Conservation (phyloP, 2,113 vertebrate genomes). For the Bubo blakistoni region DNA sequence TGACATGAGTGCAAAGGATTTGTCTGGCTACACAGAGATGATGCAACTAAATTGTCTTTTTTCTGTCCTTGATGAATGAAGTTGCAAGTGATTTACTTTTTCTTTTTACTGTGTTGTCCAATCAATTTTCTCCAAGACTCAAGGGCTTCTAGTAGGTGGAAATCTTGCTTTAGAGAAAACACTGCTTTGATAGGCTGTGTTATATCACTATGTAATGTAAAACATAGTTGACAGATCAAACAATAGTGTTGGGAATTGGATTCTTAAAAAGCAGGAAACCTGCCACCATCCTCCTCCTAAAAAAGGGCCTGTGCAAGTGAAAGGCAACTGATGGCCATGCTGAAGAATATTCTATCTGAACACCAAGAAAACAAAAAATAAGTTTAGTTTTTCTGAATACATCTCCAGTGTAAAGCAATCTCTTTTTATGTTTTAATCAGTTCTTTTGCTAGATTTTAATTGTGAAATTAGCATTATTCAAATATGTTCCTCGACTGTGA, state of each 20-base stretch:
- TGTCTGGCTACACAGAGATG: background rate
- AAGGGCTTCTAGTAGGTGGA: background rate
- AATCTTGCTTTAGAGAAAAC: background rate
- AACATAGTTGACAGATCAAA: background rate
- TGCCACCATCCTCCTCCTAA: background rate
- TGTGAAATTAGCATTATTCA: background rate
- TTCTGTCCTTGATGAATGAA: background rate
- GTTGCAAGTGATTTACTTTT: background rate
- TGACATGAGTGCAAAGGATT: background rate
- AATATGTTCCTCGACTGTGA: background rate
- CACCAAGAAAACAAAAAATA: background rate
- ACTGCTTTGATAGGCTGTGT: background rate
- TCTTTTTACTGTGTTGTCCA: background rate
- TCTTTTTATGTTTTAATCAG: background rate
- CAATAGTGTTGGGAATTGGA: background rate
- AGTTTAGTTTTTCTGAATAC: background rate
- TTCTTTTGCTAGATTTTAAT: background rate
- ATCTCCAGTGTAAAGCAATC: fast-evolving
- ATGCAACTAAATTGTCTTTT: background rate
- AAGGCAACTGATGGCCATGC: background rate
- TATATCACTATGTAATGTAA: background rate
- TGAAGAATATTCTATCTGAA: background rate
- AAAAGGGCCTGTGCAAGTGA: background rate
- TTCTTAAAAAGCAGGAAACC: background rate
- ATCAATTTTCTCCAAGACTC: background rate